These are phyloP conservation scores for Leptothorax acervorum DNA, from an alignment of 2,888 invertebrate genomes.

Conservation along the genomic window DNA sequence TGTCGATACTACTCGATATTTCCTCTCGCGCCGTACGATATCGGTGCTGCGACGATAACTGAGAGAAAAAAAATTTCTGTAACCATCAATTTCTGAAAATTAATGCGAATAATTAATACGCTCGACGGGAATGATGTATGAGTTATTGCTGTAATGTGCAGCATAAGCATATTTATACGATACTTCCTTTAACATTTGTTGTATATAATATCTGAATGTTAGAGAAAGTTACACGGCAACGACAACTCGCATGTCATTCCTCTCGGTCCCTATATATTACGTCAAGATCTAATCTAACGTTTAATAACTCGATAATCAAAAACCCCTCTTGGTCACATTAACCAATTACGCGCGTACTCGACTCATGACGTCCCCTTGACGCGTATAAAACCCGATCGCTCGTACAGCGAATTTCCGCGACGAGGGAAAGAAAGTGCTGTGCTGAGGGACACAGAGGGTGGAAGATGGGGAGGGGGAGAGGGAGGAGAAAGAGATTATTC, in stretches of 20 bases:
- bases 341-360: constrained; percentile 44
- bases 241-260: constrained; percentile 43
- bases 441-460: background rate
- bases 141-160: background rate
- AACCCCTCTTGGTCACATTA: constrained; percentile 43
- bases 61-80: constrained; percentile 10
- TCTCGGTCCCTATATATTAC: constrained; percentile 36
- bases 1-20: constrained; percentile 49
- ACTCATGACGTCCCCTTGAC: constrained; percentile 33
- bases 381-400: constrained; percentile 52
- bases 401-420: constrained; percentile 38
- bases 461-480: background rate
- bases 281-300: constrained; percentile 50
- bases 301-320: constrained; percentile 52
- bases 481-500: constrained; percentile 41
- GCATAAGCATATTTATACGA: background rate
- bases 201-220: background rate
- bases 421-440: constrained; percentile 33
- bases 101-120: constrained; percentile 39
- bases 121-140: background rate
- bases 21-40: background rate
- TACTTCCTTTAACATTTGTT: background rate
- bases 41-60: constrained; percentile 8
- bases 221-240: constrained; percentile 27
- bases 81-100: constrained; percentile 30